Conservation (phyloP, 2,888 invertebrate species). For the Tricholauxania praeusta region DNA sequence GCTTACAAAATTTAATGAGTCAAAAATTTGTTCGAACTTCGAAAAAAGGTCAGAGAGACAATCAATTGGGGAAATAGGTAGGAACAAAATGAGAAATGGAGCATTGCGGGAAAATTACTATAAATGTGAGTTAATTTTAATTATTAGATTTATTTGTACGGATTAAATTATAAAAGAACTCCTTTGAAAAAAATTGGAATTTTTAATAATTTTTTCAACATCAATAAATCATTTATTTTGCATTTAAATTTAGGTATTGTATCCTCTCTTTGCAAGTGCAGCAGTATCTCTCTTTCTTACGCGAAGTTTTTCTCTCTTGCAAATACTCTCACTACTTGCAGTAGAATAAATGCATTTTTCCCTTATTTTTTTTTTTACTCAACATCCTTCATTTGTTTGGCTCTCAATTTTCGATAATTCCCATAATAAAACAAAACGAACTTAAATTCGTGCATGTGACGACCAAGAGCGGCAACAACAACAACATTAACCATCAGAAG, state of each 20-base stretch:
- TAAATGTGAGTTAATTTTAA: not conserved
- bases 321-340: not conserved
- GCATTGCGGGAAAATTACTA: not conserved
- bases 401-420: slow-evolving; percentile 61
- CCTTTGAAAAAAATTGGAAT: not conserved
- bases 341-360: slow-evolving; percentile 33
- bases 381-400: slow-evolving; percentile 29
- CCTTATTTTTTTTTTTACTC: slow-evolving; percentile 31
- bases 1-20: not conserved
- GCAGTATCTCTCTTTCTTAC: slow-evolving; percentile 5
- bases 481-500: slow-evolving; percentile 34
- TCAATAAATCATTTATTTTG: not conserved
- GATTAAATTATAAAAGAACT: not conserved
- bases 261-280: not conserved
- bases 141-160: not conserved
- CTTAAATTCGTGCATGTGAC: slow-evolving; percentile 28
- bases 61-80: not conserved
- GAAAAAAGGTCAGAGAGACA: not conserved
- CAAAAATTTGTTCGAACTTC: not conserved
- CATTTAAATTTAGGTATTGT: not conserved
- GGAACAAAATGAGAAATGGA: slow-evolving; percentile 11
- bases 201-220: not conserved
- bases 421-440: slow-evolving; percentile 52
- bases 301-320: slow-evolving; percentile 9
- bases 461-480: slow-evolving; percentile 34